Conservation (phyloP, 1,140 invertebrate species). For the Philopotamus ludificatus region DNA sequence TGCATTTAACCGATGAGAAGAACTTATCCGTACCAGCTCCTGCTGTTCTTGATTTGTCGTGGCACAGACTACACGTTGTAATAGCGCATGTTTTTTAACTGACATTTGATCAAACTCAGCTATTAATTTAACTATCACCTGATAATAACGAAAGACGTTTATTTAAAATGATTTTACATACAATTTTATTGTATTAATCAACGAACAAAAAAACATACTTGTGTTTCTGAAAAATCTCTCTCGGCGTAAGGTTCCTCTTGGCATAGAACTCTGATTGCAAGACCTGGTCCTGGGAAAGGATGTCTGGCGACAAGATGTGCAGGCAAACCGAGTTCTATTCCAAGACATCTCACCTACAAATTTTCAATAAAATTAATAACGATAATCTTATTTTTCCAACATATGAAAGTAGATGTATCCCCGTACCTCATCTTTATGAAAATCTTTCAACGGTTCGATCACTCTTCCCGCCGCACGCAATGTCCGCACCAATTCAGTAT, state of each 20-base stretch:
- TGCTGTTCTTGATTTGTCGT: conserved; percentile 73
- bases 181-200: conserved; percentile 12
- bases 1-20: conserved; percentile 74
- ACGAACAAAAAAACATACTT: conserved; percentile 53
- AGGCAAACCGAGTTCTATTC: conserved; percentile 87
- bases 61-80: conserved; percentile 83
- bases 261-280: conserved; percentile 94
- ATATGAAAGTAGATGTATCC: neutral
- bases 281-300: conserved; percentile 94
- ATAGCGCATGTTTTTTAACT: conserved; percentile 88
- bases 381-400: conserved; percentile 11
- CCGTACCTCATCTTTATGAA: conserved; percentile 97
- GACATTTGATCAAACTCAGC: conserved; percentile 90
- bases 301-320: conserved; percentile 86
- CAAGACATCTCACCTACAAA: conserved; percentile 63
- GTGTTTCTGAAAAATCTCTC: conserved; percentile 92
- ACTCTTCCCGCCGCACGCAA: conserved; percentile 84
- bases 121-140: conserved; percentile 90
- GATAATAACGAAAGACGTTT: neutral
- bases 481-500: conserved; percentile 91
- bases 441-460: conserved; percentile 97
- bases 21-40: conserved; percentile 74
- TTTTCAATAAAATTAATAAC: conserved; percentile 12
- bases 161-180: neutral
- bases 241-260: conserved; percentile 95